phyloP scores from a whole-genome alignment of 2,797 vertebrate species.

The Eulemur mongoz region DNA sequence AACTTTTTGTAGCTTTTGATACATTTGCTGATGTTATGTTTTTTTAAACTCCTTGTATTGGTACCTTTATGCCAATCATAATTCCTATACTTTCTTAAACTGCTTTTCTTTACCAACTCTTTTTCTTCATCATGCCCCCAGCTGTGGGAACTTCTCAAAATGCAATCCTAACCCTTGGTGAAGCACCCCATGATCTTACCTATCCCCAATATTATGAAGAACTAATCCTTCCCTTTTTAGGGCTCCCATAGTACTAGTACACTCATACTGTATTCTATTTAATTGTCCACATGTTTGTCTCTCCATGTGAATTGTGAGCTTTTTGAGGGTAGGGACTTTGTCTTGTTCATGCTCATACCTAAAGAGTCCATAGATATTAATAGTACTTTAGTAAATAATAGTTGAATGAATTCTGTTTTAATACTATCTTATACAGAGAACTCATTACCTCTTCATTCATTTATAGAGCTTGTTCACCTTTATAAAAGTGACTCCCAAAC shows the following conservation, averaged over 20 bases:
- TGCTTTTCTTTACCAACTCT: background rate
- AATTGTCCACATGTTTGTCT: background rate
- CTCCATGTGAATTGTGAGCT: background rate
- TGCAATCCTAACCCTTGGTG: background rate
- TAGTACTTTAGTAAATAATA: slow-evolving; percentile 25
- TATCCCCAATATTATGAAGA: background rate
- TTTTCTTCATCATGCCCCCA: background rate
- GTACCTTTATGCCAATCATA: background rate
- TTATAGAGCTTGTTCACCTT: background rate
- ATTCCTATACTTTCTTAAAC: background rate
- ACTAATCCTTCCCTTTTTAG: background rate
- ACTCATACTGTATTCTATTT: background rate
- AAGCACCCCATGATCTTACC: background rate
- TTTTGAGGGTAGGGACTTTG: background rate
- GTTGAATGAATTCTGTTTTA: background rate
- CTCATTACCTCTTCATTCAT: background rate
- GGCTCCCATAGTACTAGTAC: background rate
- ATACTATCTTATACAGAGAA: background rate
- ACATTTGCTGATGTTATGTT: background rate
- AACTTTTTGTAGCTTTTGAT: slow-evolving; percentile 2
- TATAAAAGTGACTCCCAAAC: background rate
- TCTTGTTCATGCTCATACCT: background rate
- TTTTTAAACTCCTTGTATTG: background rate
- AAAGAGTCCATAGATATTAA: background rate
- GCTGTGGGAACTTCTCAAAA: background rate